Conservation (phyloP, 2,113 vertebrate species). For the Tichodroma muraria region DNA sequence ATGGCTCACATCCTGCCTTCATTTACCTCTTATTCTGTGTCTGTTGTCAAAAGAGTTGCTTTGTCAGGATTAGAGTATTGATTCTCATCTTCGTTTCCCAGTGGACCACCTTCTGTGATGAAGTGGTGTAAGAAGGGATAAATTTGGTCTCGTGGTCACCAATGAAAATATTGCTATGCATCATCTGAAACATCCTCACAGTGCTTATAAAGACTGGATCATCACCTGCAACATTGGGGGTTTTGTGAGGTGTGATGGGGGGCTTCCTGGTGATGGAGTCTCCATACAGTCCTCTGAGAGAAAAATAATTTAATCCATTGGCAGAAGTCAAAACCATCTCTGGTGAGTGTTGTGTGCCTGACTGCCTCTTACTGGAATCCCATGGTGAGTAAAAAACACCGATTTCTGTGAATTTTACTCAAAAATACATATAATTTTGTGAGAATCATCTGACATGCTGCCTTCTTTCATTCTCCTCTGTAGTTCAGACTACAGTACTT, state of each 20-base stretch:
- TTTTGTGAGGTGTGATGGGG: not conserved
- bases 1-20: not conserved
- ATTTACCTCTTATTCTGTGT: not conserved
- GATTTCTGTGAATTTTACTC: not conserved
- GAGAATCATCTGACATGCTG: not conserved
- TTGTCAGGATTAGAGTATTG: not conserved
- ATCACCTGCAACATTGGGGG: fast-evolving
- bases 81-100: not conserved
- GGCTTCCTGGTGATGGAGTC: not conserved
- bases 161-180: not conserved
- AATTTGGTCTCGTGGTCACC: not conserved
- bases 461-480: not conserved
- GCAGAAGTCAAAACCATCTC: not conserved
- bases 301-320: not conserved
- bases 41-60: not conserved
- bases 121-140: not conserved
- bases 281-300: not conserved
- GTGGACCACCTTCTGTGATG: not conserved
- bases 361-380: not conserved
- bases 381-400: fast-evolving
- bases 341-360: not conserved
- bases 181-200: not conserved
- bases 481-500: not conserved
- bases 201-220: not conserved
- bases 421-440: not conserved